Evolutionary conservation across 2,113 vertebrate genomes (phyloP), one percentile per base, ranked within the genome.

Genomic region (Nipponia nippon): DNA sequence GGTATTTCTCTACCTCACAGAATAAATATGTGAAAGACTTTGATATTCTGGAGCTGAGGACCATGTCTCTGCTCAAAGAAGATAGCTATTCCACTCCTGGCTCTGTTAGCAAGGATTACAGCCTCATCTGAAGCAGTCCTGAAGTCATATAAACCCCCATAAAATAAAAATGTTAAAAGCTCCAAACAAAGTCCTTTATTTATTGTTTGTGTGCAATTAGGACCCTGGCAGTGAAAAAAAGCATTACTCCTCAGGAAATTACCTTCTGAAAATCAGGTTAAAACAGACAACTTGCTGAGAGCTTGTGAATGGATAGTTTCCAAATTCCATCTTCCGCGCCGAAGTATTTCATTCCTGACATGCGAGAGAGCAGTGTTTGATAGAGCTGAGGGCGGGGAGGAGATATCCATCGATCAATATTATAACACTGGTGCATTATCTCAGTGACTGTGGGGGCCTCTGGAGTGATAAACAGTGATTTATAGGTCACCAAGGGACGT

Each of bases 141-240:
- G 62, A 77, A 53, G 58, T 72, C 70, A 47, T 47, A 78, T 44
- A 59, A 88, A 91, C 73, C 32, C 83, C 79, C 95, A 55, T 79
- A 69, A 95, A 93, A 73, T 62, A 90, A 73, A 85, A 82, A 72
- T 20, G n/a, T 72, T 81, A 78, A 87, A 78, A 94, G 75, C 44
- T 34, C 59, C 63, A 85, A 40, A 81, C 26, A 85, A 82, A 89
- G 61, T 38, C 36, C 34, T 90, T 84, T 87, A 84, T 96, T 96
- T 95, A 92, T 94, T 90, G 52, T 94, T 71, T 73, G 86, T 75
- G 79, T 78, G 90, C 87, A 94, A 94, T 91, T 87, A 94, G n/a
- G 70, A 66, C 20, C 26, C 63, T 92, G 94, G 83, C 88, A 66
- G 66, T 5, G 11, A 47, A 40, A 72, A 82, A 53, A 86, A 77